Evolutionary conservation across 2,888 invertebrate genomes (phyloP).

Genomic region (Reticulitermes lucifugus): DNA sequence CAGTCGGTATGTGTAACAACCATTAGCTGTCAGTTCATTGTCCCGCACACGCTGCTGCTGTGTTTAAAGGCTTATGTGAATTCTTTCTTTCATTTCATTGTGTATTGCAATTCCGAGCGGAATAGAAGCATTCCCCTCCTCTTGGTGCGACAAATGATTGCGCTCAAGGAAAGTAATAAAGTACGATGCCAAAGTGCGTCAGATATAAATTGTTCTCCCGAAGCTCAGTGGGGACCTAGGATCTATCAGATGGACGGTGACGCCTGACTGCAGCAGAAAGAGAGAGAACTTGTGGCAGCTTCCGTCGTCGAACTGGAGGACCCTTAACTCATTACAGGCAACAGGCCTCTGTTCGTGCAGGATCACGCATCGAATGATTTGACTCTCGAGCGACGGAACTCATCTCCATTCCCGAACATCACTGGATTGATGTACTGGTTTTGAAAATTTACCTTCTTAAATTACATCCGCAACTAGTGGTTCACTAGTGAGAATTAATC

Average conservation of each 20-base stretch:
- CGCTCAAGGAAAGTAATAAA: slow-evolving; percentile 47
- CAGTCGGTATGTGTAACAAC: not conserved
- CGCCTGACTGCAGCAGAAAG: not conserved
- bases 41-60: not conserved
- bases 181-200: slow-evolving; percentile 42
- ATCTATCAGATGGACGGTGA: slow-evolving; percentile 16
- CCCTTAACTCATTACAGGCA: slow-evolving; percentile 1
- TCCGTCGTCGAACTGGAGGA: not conserved
- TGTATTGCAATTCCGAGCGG: not conserved
- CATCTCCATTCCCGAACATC: too few relatives aligned
- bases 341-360: not conserved
- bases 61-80: slow-evolving; percentile 1
- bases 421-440: too few relatives aligned
- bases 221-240: slow-evolving; percentile 14
- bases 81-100: slow-evolving; percentile 4
- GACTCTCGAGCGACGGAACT: not conserved
- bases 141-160: slow-evolving; percentile 41
- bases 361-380: not conserved
- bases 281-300: not conserved
- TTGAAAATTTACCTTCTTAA: too few relatives aligned
- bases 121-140: not conserved
- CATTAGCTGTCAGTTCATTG: slow-evolving; percentile 15
- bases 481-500: too few relatives aligned
- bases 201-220: slow-evolving; percentile 48
- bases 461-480: too few relatives aligned